Base-by-base conservation (phyloP, 2,113 vertebrate species). In the Dasyurus viverrinus region DNA sequence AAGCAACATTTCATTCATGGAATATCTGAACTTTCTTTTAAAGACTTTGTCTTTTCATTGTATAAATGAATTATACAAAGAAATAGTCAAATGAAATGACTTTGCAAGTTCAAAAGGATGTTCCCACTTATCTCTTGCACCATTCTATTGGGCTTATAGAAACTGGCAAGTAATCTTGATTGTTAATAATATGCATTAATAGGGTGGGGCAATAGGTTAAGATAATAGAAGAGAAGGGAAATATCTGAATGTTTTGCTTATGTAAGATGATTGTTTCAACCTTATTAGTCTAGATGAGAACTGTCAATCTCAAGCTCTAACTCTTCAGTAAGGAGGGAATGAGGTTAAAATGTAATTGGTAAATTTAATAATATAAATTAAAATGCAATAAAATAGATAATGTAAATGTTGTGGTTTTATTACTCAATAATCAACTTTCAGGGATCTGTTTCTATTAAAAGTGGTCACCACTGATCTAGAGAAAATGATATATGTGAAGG, bases 11-110 rank as follows among this genome's bases (percentile, higher is more conserved):
- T 25, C 1, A 10, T 97, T 96, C 89, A 95, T 68, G 50, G 90
- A 48, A 96, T 97, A 97, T 96, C 47, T 96, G 96, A 96, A 94
- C 90, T 97, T 46, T 55, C 53, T 97, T 96, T 94, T 68, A 96
- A 96, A 96, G 91, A 96, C 94, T 97, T 97, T 97, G 25, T 60
- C 3, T 54, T 96, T 52, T 96, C 48, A 94, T 92, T 91, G 76
- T 96, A 96, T 89, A 84, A 93, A 94, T 97, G 96, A 97, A 96
- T 48, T 93, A 92, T 25, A 93, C 96, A 27, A 84, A 94, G 53
- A 97, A 8, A 94, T 36, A 96, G 97, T 11, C 50, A 96, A 95
- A 91, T 96, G 90, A 97, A 96, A 95, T 95, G 94, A 95, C 94
- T 95, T 22, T 92, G 50, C 27, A 10, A 53, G 55, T 94, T 91